These are phyloP conservation scores for Helogale parvula DNA, from an alignment of 2,113 vertebrate species.

Conservation along the genomic window DNA sequence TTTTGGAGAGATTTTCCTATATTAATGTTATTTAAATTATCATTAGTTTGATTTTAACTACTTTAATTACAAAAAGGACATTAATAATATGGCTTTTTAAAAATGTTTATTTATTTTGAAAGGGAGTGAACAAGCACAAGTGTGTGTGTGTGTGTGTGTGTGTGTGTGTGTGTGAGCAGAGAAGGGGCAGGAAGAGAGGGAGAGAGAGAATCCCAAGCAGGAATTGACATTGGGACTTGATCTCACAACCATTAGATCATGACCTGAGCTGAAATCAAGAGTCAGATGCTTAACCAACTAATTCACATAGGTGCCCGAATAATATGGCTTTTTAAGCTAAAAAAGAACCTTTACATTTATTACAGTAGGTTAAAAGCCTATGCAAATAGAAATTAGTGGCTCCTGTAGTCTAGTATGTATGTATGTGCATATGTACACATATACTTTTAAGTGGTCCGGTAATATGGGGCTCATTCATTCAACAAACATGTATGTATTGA, in stretches of 20 bases:
- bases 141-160: no score
- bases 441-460: not conserved
- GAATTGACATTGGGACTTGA: no score
- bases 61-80: slow-evolving; percentile 32
- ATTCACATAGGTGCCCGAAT: not conserved
- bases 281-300: no score
- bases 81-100: not conserved
- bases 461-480: not conserved
- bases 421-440: not conserved
- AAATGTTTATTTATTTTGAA: no score
- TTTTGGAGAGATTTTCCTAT: slow-evolving; percentile 48
- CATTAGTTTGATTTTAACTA: slow-evolving; percentile 34
- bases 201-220: no score
- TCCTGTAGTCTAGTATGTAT: not conserved
- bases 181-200: no score
- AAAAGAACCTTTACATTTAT: not conserved
- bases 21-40: slow-evolving; percentile 56
- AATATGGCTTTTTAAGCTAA: not conserved
- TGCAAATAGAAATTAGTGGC: not conserved
- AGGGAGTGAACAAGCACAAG: no score
- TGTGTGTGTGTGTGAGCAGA: no score
- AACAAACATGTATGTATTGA: not conserved
- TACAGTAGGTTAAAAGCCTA: not conserved
- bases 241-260: no score
- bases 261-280: no score